Evolutionary conservation across 2,888 invertebrate species (phyloP).

Genomic region (Smittia aterrima): DNA sequence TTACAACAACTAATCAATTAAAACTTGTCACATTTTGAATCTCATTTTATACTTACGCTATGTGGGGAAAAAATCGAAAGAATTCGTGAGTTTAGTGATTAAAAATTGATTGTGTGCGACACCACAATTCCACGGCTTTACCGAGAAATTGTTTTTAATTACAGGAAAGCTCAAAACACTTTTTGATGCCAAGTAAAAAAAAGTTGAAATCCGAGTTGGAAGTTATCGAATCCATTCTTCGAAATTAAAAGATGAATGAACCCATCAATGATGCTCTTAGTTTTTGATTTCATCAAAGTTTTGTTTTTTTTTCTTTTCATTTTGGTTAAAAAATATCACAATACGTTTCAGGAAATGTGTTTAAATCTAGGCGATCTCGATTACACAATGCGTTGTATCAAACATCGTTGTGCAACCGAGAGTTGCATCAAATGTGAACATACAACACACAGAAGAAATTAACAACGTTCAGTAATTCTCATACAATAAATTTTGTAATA

Average conservation of each 20-base stretch:
- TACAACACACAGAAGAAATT: background rate
- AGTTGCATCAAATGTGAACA: background rate
- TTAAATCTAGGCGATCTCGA: constrained; percentile 39
- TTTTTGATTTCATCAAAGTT: too few relatives aligned
- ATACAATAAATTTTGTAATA: constrained; percentile 26
- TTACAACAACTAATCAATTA: constrained; percentile 10
- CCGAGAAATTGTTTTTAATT: background rate
- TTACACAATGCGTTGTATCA: background rate
- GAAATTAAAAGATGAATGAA: too few relatives aligned
- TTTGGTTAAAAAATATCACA: constrained; percentile 45
- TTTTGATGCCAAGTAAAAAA: too few relatives aligned
- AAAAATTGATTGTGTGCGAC: background rate
- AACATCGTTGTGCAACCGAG: background rate
- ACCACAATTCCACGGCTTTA: background rate
- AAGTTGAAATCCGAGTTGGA: too few relatives aligned
- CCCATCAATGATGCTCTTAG: background rate
- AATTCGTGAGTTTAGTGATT: background rate
- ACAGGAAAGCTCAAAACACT: too few relatives aligned
- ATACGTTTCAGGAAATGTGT: constrained; percentile 46
- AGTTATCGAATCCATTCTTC: too few relatives aligned
- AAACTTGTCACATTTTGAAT: constrained; percentile 14
- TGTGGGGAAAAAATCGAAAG: background rate
- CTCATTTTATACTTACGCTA: constrained; percentile 40
- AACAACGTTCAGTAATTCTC: constrained; percentile 27
- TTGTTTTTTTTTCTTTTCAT: background rate